A percentile compares a stretch with the other conserved stretches of the same genome.
phyloP scores from a whole-genome alignment of 2,797 vertebrate species.

The Apogon hyalosoma region DNA sequence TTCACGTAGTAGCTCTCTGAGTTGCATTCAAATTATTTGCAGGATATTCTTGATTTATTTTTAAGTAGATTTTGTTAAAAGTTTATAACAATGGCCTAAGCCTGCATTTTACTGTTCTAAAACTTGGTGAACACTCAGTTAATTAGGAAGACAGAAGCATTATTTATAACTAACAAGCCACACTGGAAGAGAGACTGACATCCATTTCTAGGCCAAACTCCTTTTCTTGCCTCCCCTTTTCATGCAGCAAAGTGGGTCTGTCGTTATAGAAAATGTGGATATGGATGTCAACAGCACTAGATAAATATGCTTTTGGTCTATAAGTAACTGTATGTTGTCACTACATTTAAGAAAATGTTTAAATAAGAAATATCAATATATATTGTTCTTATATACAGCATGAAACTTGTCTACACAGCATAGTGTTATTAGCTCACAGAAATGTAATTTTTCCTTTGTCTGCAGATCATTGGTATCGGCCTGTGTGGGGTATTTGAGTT shows the following conservation, averaged over 20 bases:
- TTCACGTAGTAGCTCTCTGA: background rate
- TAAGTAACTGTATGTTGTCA: constrained; percentile 12
- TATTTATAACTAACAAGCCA: constrained; percentile 42
- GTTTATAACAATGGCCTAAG: background rate
- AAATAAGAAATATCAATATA: background rate
- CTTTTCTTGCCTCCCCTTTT: background rate
- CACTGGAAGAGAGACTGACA: constrained; percentile 6
- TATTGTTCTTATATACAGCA: constrained; percentile 1
- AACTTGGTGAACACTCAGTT: constrained; percentile 30
- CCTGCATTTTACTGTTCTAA: constrained; percentile 22
- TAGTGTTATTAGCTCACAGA: constrained; percentile 16
- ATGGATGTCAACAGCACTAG: constrained; percentile 28
- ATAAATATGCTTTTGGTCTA: constrained; percentile 7
- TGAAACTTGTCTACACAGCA: background rate
- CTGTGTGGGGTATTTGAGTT: constrained; percentile 98
- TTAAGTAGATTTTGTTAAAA: too few species aligned
- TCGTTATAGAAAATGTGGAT: constrained; percentile 44
- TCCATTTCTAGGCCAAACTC: constrained; percentile 56
- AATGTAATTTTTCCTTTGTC: constrained; percentile 27
- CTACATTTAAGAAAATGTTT: background rate
- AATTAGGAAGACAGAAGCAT: constrained; percentile 6
- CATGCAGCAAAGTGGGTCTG: constrained; percentile 15
- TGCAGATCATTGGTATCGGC: constrained; percentile 92
- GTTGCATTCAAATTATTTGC: constrained; percentile 2
- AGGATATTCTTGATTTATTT: background rate